Evolutionary conservation across 1,140 invertebrate species (phyloP).

Genomic region (Ectropis grisescens): DNA sequence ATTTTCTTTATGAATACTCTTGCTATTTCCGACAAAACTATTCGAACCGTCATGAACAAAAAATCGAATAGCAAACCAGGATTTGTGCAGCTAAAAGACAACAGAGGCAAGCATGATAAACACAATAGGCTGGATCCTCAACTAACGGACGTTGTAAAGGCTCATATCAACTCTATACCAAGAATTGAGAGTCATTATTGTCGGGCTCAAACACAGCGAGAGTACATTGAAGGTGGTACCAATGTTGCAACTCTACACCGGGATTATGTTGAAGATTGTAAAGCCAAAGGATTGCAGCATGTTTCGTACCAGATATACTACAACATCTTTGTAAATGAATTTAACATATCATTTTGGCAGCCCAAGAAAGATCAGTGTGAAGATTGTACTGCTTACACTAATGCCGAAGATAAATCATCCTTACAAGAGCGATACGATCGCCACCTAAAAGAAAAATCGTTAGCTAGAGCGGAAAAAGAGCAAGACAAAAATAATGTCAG

Average conservation of each 20-base stretch:
- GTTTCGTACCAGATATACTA: slow-evolving; percentile 24
- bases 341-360: slow-evolving; percentile 40
- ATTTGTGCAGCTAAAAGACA: slow-evolving; percentile 5
- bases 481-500: slow-evolving; percentile 23
- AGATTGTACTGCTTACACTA: slow-evolving; percentile 27
- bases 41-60: slow-evolving; percentile 7
- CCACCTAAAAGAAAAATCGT: slow-evolving; percentile 21
- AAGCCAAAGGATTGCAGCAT: slow-evolving; percentile 7
- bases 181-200: slow-evolving; percentile 32
- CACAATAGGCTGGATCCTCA: no score
- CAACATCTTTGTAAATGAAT: slow-evolving; percentile 32
- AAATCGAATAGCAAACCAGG: not conserved
- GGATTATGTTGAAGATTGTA: no score
- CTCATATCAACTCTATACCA: slow-evolving; percentile 26
- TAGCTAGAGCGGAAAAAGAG: slow-evolving; percentile 15
- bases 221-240: slow-evolving; percentile 36
- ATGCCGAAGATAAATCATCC: slow-evolving; percentile 20
- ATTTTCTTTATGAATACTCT: slow-evolving; percentile 19
- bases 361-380: no score
- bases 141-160: no score
- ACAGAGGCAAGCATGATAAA: slow-evolving; percentile 7
- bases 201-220: slow-evolving; percentile 18
- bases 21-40: slow-evolving; percentile 18
- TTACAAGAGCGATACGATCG: slow-evolving; percentile 9
- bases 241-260: slow-evolving; percentile 24